Base-by-base conservation (phyloP, 2,113 vertebrate species). In the Pelusios castaneus region DNA sequence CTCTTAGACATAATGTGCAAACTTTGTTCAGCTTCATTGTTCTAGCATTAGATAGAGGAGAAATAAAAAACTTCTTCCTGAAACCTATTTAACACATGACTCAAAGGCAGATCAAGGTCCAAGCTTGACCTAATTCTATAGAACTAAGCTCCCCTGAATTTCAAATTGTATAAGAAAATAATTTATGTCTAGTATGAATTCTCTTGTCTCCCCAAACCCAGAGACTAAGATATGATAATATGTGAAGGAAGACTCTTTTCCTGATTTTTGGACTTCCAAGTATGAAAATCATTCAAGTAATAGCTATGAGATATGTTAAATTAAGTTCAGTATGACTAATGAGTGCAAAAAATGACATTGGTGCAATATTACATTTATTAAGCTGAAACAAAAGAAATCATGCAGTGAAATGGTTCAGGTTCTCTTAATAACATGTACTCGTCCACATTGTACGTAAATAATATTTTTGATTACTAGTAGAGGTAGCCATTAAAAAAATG, bases 351-450 rank as follows among this genome's bases (percentile, higher is more conserved):
- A 51, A 45, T 11, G 27, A 41, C 79, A 51, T 88, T 54, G 12
- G 6, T 49, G 4, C 0, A 0, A 3, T 17, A 24, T 55, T 60
- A 38, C 31, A 25, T 4, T 2, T 8, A 19, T 45, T 29, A 85
- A 41, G 10, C 2, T 56, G 82, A 29, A 41, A 41, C 11, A 25
- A 54, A 43, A 29, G n/a, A 10, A 41, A 13, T 56, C 14, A 38
- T 82, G 78, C 75, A 34, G 29, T 29, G 79, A 6, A 76, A 70
- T 70, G 19, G 9, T 19, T 70, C 63, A 67, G 47, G 5, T 29
- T 3, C 34, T n/a, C 75, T 89, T 31, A 11, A 38, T 58, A 58
- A 0, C 2, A 3, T 22, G 8, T 31, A 6, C n/a, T 22, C 41
- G 45, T 51, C 77, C 55, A 34, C 41, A 5, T 34, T 1, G 2